Conservation (phyloP, 2,797 vertebrate species). For the Masticophis lateralis region DNA sequence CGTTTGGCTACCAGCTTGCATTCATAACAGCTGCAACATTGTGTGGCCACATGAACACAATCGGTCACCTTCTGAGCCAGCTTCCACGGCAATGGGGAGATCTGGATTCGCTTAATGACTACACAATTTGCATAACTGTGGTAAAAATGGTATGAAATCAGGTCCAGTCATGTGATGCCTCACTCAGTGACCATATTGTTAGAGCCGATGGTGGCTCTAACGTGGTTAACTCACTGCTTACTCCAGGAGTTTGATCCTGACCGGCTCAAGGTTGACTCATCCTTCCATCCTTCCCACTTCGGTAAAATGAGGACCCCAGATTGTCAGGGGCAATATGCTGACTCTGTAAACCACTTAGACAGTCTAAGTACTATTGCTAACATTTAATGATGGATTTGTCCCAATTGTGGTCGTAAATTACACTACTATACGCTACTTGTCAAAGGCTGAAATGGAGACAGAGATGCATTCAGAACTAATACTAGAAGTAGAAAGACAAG, state of each 20-base stretch:
- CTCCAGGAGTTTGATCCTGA: no score
- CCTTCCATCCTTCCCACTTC: no score
- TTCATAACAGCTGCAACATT: not conserved
- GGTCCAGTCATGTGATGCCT: not conserved
- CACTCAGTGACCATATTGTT: not conserved
- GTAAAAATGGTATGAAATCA: not conserved
- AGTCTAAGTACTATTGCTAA: no score
- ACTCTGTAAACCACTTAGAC: no score
- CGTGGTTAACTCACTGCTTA: no score
- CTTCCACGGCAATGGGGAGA: not conserved
- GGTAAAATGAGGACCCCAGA: no score
- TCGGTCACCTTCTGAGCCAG: not conserved
- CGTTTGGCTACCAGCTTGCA: not conserved
- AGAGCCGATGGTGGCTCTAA: no score
- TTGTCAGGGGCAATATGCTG: no score
- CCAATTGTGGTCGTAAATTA: not conserved
- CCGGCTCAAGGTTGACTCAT: no score
- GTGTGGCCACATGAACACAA: not conserved
- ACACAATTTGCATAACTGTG: not conserved
- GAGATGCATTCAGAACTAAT: not conserved
- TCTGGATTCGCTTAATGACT: not conserved
- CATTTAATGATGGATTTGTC: not conserved
- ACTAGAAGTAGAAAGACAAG: not conserved
- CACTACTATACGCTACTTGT: not conserved
- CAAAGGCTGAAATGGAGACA: not conserved